Evolutionary conservation across 2,888 invertebrate genomes (phyloP).

Genomic region (Nineta flava): DNA sequence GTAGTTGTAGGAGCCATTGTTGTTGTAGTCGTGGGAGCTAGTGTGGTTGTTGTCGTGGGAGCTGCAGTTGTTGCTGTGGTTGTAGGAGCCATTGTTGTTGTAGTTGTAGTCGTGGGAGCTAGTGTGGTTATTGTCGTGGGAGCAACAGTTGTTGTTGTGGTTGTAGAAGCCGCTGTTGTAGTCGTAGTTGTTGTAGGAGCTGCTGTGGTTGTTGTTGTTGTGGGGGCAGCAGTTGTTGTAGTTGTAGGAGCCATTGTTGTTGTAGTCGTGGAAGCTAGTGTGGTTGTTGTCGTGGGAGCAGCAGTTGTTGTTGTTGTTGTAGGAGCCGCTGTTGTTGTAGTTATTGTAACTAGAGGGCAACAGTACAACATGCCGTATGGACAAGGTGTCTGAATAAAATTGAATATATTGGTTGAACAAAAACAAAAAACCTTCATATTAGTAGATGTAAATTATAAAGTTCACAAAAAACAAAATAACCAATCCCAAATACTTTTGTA

Average conservation of each 20-base stretch:
- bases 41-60: background rate
- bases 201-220: background rate
- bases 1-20: background rate
- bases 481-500: too few relatives aligned
- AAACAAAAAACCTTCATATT: too few relatives aligned
- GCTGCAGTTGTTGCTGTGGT: background rate
- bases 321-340: background rate
- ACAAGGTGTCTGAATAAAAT: background rate
- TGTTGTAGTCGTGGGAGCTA: background rate
- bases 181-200: background rate
- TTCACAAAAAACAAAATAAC: too few relatives aligned
- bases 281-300: background rate
- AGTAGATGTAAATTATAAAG: too few relatives aligned
- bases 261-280: background rate
- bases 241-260: background rate
- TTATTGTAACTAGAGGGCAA: background rate
- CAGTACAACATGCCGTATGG: slow-evolving; percentile 1
- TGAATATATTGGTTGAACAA: too few relatives aligned
- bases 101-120: background rate
- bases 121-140: background rate
- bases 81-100: background rate
- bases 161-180: background rate
- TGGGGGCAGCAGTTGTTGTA: background rate
- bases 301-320: background rate
- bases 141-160: background rate